A percentile compares a stretch with the other conserved stretches of the same genome.
Conservation (phyloP, 2,797 vertebrate species). For the Lerista edwardsae region DNA sequence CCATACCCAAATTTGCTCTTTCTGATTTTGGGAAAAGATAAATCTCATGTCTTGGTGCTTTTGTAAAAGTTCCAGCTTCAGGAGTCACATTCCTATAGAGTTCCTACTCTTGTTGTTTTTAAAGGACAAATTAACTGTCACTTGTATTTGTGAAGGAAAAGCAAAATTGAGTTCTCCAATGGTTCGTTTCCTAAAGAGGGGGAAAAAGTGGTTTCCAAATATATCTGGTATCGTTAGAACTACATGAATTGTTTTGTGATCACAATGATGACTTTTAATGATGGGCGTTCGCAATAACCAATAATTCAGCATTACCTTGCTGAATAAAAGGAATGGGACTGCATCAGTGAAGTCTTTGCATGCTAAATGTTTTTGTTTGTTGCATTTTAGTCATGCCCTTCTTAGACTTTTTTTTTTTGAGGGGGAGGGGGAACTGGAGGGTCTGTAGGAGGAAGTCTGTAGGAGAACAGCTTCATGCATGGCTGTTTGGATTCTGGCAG, state of each 20-base stretch:
- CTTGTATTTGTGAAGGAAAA: background rate
- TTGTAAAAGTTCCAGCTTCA: background rate
- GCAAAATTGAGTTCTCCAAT: background rate
- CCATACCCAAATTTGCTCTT: background rate
- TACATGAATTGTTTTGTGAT: background rate
- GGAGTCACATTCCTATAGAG: background rate
- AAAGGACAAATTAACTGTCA: background rate
- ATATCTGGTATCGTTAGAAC: background rate
- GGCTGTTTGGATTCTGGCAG: conserved; percentile 1
- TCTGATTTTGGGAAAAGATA: background rate
- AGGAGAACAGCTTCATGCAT: too few species aligned
- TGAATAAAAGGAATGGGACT: background rate
- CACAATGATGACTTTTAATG: background rate
- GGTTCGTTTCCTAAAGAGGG: background rate
- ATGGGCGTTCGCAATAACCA: background rate
- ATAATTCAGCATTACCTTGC: background rate
- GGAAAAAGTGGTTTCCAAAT: background rate
- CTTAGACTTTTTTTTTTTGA: too few species aligned
- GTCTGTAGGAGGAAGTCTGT: background rate
- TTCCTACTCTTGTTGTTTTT: background rate
- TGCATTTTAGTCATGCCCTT: too few species aligned
- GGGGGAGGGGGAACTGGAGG: too few species aligned
- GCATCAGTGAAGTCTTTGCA: background rate
- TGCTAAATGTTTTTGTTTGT: background rate
- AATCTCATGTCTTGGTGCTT: background rate